Evolutionary conservation across 2,113 vertebrate genomes (phyloP), one percentile per base, ranked within the genome.

Genomic region (Aplodontia rufa): DNA sequence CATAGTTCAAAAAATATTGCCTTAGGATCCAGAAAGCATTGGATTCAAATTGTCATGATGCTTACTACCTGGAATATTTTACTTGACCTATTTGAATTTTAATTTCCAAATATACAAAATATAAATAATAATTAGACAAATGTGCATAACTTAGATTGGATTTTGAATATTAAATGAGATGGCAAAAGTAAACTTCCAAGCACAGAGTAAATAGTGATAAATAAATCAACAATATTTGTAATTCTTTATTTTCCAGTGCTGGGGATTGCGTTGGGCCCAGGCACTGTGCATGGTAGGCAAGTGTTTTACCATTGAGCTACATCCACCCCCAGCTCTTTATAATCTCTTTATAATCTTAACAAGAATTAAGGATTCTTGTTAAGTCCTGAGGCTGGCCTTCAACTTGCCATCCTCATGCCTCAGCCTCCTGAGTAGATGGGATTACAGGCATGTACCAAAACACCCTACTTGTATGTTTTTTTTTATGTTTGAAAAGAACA

Each of bases 131-230:
- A 40, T n/a, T n/a, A 60, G 1, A 24, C 55, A 49, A 12, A 45
- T 3, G 3, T 60, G 42, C 1, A 78, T 40, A n/a, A 3, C 1
- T 85, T 68, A 5, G 32, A 62, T 35, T 69, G 32, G 35, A 55
- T 83, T 95, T 83, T 87, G 58, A 91, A 82, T 42, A 76, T 86
- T 92, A 80, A 81, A 26, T 37, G 53, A 93, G 11, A 7, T 62
- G 24, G 11, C n/a, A 16, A 93, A 47, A 53, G 3, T 68, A 78
- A 96, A 60, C 20, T 60, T 58, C 20, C 51, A 53, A 30, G 3
- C 62, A 60, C 45, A 72, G 8, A 76, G 16, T 32, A 40, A 17
- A 19, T 58, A 69, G n/a, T 20, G 28, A 13, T 82, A 14, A 87
- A 45, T 14, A 72, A 68, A 32, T 85, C 32, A 89, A 47, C 8